Evolutionary conservation across 2,888 invertebrate genomes (phyloP), one percentile per base, ranked within the genome.

Genomic region (Drosophila maculinotata): DNA sequence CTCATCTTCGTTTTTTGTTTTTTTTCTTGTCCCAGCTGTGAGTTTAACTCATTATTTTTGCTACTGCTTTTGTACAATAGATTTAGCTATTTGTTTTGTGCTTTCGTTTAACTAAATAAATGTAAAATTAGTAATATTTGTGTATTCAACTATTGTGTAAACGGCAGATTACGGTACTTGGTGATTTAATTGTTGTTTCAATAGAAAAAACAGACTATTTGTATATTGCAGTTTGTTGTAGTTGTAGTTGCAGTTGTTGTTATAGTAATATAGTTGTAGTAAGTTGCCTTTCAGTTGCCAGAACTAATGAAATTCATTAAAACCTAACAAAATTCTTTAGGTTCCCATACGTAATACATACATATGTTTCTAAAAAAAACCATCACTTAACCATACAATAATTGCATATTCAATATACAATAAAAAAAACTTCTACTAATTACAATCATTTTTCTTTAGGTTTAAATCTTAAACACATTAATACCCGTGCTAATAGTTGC

Each of bases 401-500:
- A 66, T 62, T 60, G 31, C 38, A 33, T 64, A 52, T 44, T 52
- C 12, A 35, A 49, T 38, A 23, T 38, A 38, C 44, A 20, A 3
- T 41, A 26, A 20, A 36, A 42, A 39, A 57, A 42, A 57, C 58
- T 69, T 72, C 63, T 69, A 76, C 56, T 67, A 76, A 65, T 76
- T 70, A 69, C 53, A 68, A 65, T 73, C 56, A 41, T 58, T 62
- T 44, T 63, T 54, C 20, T 64, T 71, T 74, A 68, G 54, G 52
- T 66, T 64, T 47, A 33, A 65, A 68, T 72, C 82, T 76, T 82
- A 81, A 79, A 76, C 65, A 76, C 78, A 73, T 81, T 79, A 85
- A 79, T 82, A 85, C 79, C 82, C 85, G 82, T 82, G 79, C 82
- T 82, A 79, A 79, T 77, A 81, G 76, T 81, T 84, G 69, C 69